These are phyloP conservation scores for Takifugu bimaculatus DNA, from an alignment of 2,113 vertebrate species.

Conservation along the genomic window DNA sequence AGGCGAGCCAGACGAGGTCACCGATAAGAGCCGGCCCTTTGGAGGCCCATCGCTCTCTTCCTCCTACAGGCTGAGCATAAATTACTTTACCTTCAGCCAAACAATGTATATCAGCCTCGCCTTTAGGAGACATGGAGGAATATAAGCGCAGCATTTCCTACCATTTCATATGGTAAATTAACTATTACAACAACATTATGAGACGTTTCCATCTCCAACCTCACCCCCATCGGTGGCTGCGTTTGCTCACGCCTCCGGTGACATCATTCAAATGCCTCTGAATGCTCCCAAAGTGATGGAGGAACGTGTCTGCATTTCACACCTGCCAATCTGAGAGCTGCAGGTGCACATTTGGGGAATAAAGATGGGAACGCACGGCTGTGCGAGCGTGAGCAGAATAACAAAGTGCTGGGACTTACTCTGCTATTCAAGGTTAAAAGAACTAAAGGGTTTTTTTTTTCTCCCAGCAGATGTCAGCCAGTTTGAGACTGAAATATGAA, in stretches of 20 bases:
- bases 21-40: conserved; percentile 55
- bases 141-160: no score
- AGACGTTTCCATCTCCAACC: no score
- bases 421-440: conserved; percentile 6
- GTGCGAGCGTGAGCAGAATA: conserved; percentile 23
- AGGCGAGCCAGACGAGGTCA: conserved; percentile 57
- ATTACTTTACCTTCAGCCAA: conserved; percentile 51
- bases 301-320: conserved; percentile 46
- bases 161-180: no score
- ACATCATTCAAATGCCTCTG: conserved; percentile 37
- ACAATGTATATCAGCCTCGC: background rate
- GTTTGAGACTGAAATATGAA: background rate
- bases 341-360: conserved; percentile 30
- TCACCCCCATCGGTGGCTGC: background rate
- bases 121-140: no score
- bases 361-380: conserved; percentile 21
- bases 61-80: conserved; percentile 59
- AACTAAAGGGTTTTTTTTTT: background rate
- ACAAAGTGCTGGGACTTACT: conserved; percentile 6
- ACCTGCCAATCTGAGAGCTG: conserved; percentile 50
- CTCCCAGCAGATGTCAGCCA: background rate
- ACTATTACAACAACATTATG: no score
- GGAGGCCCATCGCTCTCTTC: conserved; percentile 61
- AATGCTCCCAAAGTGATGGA: conserved; percentile 32
- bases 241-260: conserved; percentile 30